Evolutionary conservation across 2,888 invertebrate species (phyloP), one percentile per base, ranked within the genome.

Genomic region (Lepidochrysops patricia): DNA sequence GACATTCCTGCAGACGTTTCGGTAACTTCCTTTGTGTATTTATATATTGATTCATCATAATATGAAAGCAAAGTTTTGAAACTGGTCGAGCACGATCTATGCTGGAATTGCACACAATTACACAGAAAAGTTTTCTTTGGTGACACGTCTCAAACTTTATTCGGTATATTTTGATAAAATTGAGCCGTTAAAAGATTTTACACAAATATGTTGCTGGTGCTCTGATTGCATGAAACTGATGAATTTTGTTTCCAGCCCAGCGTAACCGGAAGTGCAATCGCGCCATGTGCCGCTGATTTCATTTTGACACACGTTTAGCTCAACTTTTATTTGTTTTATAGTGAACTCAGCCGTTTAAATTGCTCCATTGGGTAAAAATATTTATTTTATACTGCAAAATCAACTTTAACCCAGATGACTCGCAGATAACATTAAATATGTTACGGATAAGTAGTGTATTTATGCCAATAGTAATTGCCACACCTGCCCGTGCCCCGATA

Each of bases 271-370:
- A 15, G 13, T 26, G 27, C 26, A 52, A 27, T 52, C 27, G 27
- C 52, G 52, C 52, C 52, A 52, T 52, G 27, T 52, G 50, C 26
- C 26, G 26, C 26, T 52, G 15, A 29, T 52, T 52, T 52, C 26
- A 52, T 15, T 27, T 26, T 52, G 52, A 52, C 52, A 52, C 15
- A 29, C 43, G 23, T 43, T 43, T 43, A 43, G 43, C 43, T 43
- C 43, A 19, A 43, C 43, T 43, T 43, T 43, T 43, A 43, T 43
- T 43, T 43, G 43, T 43, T 43, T 43, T 19, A 23, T 23, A 23
- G 19, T 43, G 19, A 43, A 43, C 3, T 37, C 15, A 37, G 43
- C 12, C 43, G 19, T 43, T 19, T n/a, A n/a, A n/a, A n/a, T n/a
- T 43, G 7, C 19, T 43, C 12, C 9, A 43, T 19, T 43, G 2